These are phyloP conservation scores for Hippocampus mohnikei DNA, from an alignment of 2,113 vertebrate genomes.

Conservation along the genomic window DNA sequence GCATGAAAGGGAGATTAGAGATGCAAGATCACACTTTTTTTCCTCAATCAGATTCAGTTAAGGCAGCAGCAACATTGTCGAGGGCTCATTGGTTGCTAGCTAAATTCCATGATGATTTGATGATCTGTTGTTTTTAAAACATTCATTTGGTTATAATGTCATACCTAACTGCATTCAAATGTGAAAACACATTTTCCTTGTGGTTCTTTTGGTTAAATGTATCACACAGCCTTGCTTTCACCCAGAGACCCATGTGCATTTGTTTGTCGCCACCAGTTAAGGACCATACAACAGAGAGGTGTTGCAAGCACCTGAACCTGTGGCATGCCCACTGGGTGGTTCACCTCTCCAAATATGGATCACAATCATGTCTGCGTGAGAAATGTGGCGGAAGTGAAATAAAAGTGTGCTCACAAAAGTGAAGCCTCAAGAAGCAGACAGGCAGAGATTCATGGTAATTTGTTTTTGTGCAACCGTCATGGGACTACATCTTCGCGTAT, in stretches of 20 bases:
- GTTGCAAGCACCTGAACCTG: conserved; percentile 45
- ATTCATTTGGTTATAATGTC: background rate
- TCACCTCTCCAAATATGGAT: conserved; percentile 44
- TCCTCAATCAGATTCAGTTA: too few relatives aligned
- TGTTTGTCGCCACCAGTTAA: conserved; percentile 48
- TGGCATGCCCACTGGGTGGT: conserved; percentile 50
- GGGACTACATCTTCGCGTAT: background rate
- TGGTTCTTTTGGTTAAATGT: background rate
- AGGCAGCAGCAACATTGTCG: too few relatives aligned
- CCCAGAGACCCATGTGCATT: conserved; percentile 51
- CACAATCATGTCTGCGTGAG: conserved; percentile 37
- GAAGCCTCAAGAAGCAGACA: conserved; percentile 33
- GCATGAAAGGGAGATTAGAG: too few relatives aligned
- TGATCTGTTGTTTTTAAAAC: background rate
- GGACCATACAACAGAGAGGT: conserved; percentile 43
- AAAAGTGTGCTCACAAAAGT: conserved; percentile 27
- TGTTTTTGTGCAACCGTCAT: conserved; percentile 46
- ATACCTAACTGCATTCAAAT: background rate
- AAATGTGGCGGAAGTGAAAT: conserved; percentile 9
- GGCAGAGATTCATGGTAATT: conserved; percentile 41
- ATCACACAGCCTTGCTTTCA: conserved; percentile 12
- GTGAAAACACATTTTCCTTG: background rate
- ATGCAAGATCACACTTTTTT: too few relatives aligned
- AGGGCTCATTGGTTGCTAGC: too few relatives aligned
- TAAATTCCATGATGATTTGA: background rate